Conservation (phyloP, 2,888 invertebrate species). For the Gastracanthus pulcherrimus region DNA sequence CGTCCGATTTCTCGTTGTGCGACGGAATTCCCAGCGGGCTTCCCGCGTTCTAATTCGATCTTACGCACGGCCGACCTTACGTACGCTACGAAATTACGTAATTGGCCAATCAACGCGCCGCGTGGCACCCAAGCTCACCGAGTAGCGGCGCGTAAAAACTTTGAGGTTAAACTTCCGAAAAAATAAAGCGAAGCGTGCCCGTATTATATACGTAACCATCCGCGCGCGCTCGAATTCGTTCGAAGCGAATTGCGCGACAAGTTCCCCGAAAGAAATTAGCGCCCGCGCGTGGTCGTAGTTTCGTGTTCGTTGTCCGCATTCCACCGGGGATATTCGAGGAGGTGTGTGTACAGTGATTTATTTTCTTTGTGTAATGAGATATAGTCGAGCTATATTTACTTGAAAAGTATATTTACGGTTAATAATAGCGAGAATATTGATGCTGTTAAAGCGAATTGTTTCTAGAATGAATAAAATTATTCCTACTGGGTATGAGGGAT, state of each 20-base stretch:
- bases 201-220: constrained; percentile 1
- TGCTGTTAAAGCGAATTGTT: too few relatives aligned
- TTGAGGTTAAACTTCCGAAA: not conserved
- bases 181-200: not conserved
- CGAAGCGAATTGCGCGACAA: constrained; percentile 15
- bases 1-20: not conserved
- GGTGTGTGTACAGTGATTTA: not conserved
- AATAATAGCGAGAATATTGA: not conserved
- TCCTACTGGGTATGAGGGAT: too few relatives aligned
- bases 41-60: not conserved
- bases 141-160: not conserved
- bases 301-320: not conserved
- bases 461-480: too few relatives aligned
- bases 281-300: not conserved
- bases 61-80: not conserved
- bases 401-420: not conserved
- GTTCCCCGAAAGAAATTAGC: constrained; percentile 32
- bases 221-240: not conserved
- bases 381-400: not conserved
- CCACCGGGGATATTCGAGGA: not conserved
- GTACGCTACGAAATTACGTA: constrained; percentile 1
- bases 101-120: constrained; percentile 14
- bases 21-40: not conserved
- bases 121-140: not conserved
- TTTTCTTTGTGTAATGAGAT: not conserved